Base-by-base conservation (phyloP, 2,888 invertebrate species). In the Lordiphosa fenestrarum region DNA sequence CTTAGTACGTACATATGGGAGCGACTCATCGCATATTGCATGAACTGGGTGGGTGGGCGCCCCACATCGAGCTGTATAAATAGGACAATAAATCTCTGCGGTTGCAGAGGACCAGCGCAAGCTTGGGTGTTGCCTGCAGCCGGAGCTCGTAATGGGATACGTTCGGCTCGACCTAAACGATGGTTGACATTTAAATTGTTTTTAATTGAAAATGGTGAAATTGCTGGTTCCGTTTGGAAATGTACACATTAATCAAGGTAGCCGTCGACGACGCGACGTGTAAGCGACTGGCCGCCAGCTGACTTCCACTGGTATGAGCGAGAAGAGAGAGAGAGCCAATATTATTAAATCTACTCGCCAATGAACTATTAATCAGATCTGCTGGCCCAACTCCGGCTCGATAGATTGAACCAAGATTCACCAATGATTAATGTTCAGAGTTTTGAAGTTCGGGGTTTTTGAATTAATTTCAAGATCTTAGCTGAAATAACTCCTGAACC, bases 201-300 rank as follows among this genome's bases (percentile, higher is more conserved):
- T 75, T 69, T 73, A 75, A 76, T 76, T 76, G 67, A 75, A 71
- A 56, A 64, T 64, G 65, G 65, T 66, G 58, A 75, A 73, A 66
- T 53, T 56, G 64, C 49, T 64, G 69, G 67, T 58, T 75, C 55
- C 63, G 65, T 54, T 53, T 60, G 49, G 33, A 49, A 69, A 61
- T 63, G 53, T 21, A 15, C 52, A 23, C 63, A 65, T 70, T 73
- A 68, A 61, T 68, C 68, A 63, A 53, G 39, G 52, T 40, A 23
- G 21, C 13, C 42, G 25, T 21, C 38, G 12, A 39, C 21, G 35
- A 6, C 19, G 40, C 39, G 6, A 10, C 30, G 23, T 47, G 33
- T 13, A 25, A n/a, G 9, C 5, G 3, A 42, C 30, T 36, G 36
- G 33, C 44, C 33, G 13, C 44, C 33, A 3, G 33, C 7, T 33